These are phyloP conservation scores for Ptychochromis oligacanthus DNA, from an alignment of 2,113 vertebrate species.

Conservation along the genomic window DNA sequence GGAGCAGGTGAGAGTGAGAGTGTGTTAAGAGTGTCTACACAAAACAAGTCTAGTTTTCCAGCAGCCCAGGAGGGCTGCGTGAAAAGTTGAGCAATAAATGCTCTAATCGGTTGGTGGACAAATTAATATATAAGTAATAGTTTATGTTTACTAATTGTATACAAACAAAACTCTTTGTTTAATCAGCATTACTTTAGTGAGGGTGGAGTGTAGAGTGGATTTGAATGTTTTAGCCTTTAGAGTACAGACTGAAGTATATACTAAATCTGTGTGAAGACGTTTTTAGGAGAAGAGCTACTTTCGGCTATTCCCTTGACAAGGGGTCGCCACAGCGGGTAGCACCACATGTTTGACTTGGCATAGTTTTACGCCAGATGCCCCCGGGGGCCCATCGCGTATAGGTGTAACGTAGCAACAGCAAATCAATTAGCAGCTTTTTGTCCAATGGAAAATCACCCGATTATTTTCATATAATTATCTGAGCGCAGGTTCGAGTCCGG, in stretches of 20 bases:
- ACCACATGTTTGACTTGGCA: no score
- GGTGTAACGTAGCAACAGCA: no score
- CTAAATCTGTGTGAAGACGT: neutral
- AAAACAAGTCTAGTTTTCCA: neutral
- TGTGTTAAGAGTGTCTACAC: neutral
- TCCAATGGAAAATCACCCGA: no score
- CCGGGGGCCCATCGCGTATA: no score
- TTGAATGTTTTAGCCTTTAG: neutral
- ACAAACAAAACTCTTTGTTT: neutral
- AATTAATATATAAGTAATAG: neutral
- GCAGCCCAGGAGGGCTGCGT: neutral
- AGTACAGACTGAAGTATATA: accelerated
- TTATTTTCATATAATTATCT: no score
- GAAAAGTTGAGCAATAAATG: neutral
- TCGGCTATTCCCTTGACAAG: no score
- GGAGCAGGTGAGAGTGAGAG: neutral
- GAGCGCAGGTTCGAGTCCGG: no score
- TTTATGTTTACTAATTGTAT: neutral
- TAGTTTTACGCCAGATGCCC: no score
- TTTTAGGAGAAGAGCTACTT: no score
- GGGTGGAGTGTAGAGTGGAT: neutral
- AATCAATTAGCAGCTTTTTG: no score
- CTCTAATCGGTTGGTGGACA: neutral
- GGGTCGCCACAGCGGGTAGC: no score
- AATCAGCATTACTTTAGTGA: neutral